Evolutionary conservation across 2,113 vertebrate species (phyloP), one percentile per base, ranked within the genome.

Genomic region (Marmota monax): DNA sequence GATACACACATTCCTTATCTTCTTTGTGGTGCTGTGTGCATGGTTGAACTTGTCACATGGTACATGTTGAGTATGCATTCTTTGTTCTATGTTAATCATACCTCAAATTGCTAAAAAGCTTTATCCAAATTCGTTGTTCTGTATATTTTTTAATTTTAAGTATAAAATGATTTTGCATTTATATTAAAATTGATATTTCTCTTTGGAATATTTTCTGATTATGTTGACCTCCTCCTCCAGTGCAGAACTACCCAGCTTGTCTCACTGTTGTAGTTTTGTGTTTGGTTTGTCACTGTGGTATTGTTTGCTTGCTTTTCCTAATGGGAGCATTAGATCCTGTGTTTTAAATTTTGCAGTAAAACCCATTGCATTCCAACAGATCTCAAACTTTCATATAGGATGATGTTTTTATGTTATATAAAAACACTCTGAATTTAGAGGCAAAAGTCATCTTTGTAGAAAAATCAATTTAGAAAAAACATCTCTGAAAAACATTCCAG

Each of bases 21-120:
- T 29, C 20, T 51, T 0, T 10, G 14, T 17, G 13, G 22, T 25
- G 25, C 5, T 2, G 22, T 0, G 5, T 11, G 20, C 2, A 1
- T 27, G 7, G 16, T 7, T 3, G 32, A 29, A 45, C 17, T 18
- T 58, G 34, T 27, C 79, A 74, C 32, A 14, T 9, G 1, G n/a
- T 7, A 42, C 22, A 16, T 1, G n/a, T 48, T 56, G 23, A 27
- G 27, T 2, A 13, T 9, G 20, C 12, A 29, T 1, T 10, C 5
- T 12, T 58, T 25, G 4, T 29, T 9, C 29, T 11, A 42, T 5
- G 10, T 13, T 14, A 12, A 9, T 29, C 29, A 25, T n/a, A 61
- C 18, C 9, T 17, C 29, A 14, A 63, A 48, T 51, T 7, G 9
- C 51, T 65, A 16, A 51, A 51, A 51, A 14, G 27, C 16, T 67